phyloP scores from a whole-genome alignment of 1,140 invertebrate genomes.

The Aphis gossypii region DNA sequence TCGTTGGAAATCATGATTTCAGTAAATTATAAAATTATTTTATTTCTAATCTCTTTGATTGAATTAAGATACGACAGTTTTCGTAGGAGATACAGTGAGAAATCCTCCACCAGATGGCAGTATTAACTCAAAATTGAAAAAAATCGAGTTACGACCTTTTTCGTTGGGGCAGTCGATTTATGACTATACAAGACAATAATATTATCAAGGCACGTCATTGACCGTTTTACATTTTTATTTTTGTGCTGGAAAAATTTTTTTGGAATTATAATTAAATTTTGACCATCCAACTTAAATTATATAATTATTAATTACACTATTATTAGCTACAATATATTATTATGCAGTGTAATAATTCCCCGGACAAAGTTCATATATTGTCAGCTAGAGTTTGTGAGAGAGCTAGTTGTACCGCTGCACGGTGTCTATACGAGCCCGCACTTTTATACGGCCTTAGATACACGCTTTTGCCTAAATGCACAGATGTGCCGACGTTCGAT shows the following conservation, averaged over 20 bases:
- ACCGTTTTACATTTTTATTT: not conserved
- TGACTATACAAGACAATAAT: not conserved
- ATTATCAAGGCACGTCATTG: not conserved
- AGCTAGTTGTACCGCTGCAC: not conserved
- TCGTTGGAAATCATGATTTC: too few relatives aligned
- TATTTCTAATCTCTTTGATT: too few relatives aligned
- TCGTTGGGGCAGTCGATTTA: not conserved
- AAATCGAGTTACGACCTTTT: too few relatives aligned
- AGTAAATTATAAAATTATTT: too few relatives aligned
- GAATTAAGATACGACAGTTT: too few relatives aligned
- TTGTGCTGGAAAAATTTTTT: not conserved
- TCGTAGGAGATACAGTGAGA: too few relatives aligned
- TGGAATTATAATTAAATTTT: not conserved
- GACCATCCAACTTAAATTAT: not conserved
- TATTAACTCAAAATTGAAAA: too few relatives aligned
- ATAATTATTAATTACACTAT: not conserved
- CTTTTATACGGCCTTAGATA: too few relatives aligned
- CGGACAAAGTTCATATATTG: constrained; percentile 8
- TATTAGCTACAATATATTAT: not conserved
- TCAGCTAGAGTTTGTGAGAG: constrained; percentile 7
- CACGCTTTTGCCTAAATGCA: too few relatives aligned
- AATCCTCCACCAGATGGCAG: too few relatives aligned
- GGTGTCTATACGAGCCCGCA: not conserved
- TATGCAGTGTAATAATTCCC: constrained; percentile 1
- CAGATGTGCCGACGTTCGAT: too few relatives aligned